Conservation (phyloP, 2,797 vertebrate genomes). For the Xerus rutilus region DNA sequence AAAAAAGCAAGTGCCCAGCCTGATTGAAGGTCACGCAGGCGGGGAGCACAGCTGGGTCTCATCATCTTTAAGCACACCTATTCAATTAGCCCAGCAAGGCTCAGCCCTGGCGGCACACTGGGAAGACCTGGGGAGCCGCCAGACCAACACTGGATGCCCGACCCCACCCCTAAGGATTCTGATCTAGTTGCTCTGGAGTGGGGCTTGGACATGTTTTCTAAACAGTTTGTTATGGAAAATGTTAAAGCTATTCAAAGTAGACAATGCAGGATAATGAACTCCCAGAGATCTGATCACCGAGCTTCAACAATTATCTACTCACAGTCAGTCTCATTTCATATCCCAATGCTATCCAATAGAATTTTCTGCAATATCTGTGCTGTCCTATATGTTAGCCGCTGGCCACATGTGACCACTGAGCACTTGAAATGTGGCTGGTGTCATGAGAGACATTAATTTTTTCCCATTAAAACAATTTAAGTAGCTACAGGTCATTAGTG, state of each 20-base stretch:
- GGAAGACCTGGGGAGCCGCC: neutral
- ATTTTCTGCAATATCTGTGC: fast-evolving
- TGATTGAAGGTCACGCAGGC: neutral
- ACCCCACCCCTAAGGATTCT: neutral
- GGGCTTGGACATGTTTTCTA: neutral
- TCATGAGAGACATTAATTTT: neutral
- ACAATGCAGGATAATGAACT: neutral
- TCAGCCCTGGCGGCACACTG: neutral
- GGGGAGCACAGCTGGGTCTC: neutral
- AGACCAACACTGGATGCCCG: neutral
- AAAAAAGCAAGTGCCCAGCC: neutral
- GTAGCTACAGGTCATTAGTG: neutral
- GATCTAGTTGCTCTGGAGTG: neutral
- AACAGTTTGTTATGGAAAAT: neutral
- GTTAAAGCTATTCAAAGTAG: neutral
- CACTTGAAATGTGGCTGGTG: neutral
- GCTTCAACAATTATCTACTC: neutral
- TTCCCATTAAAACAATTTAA: conserved; percentile 9
- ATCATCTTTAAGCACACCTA: neutral
- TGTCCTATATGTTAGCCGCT: neutral
- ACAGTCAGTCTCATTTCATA: neutral
- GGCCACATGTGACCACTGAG: neutral
- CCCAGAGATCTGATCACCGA: neutral
- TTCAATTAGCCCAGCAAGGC: neutral
- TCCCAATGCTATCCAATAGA: neutral